Evolutionary conservation across 2,797 vertebrate species (phyloP), one percentile per base, ranked within the genome.

Genomic region (Heterohyrax brucei): DNA sequence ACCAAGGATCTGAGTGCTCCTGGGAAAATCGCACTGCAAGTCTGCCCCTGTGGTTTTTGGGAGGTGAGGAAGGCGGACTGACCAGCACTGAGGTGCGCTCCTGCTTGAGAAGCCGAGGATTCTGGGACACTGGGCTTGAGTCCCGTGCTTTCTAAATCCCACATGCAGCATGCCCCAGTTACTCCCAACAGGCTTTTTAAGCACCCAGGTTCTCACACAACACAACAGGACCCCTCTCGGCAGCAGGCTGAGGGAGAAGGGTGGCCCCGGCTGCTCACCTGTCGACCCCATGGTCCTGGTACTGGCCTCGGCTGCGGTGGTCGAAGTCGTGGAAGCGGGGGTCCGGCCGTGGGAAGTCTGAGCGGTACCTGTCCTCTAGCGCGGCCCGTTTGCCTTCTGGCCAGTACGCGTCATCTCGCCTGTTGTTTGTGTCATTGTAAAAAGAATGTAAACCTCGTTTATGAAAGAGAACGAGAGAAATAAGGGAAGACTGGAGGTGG

Each of bases 241-340:
- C n/a, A 2, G 16, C 16, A 18, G 30, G 66, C 30, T 33, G 30
- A 70, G 66, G 66, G 16, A n/a, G n/a, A n/a, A 14, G 14, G 13
- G 26, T 30, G 30, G 24, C 19, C 21, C 18, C 14, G 10, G 18
- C 30, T 18, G 14, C 97, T 50, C 2, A 99, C 99, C 99, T 99
- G 98, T 99, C 99, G 28, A 98, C 78, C 30, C 97, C 83, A 50
- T 99, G 99, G 0, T 99, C 99, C 93, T 99, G 99, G 98, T 99
- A 99, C n/a, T 99, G 99, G 66, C 99, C 98, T 1, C 99, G 99
- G 14, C 99, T 99, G 66, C 99, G 95, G 97, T 99, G 99, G 97
- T 99, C 99, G 0, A 99, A 99, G 97, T 99, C 99, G 1, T 99
- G 99, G 98, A 99, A 99, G 56, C 99, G 99, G 61, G 99, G 99